Evolutionary conservation across 1,140 invertebrate genomes (phyloP), one percentile per base, ranked within the genome.

Genomic region (Pectinophora gossypiella): DNA sequence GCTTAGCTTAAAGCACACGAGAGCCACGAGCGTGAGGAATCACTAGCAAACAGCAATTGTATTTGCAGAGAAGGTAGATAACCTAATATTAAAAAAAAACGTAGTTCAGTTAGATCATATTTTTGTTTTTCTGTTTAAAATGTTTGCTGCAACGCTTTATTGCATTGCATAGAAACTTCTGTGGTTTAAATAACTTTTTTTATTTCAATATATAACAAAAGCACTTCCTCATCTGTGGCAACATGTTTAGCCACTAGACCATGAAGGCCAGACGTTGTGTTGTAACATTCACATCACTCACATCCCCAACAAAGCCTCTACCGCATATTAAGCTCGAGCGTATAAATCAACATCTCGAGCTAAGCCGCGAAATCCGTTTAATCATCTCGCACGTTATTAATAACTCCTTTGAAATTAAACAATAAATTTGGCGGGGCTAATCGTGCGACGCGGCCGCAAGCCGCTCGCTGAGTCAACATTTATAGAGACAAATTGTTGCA

Each of bases 401-500:
- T 86, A 85, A 85, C 81, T 61, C 61, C 72, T 80, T 84, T 77
- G 78, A 76, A 82, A 87, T 87, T 85, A 85, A 87, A 87, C 81
- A 87, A 87, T 85, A 87, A 86, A 86, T 86, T 86, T 76, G 67
- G 73, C 65, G 73, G 59, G 61, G 81, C 79, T 86, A 87, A 85
- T 87, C 81, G 76, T 71, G 76, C 75, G 66, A 68, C 71, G 61
- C 66, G 70, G 69, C 78, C 81, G 76, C 81, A 75, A 75, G 70
- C 72, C 70, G 67, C 72, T 68, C 71, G 83, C 84, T 87, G 84
- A 87, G 69, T 85, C 80, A 84, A 84, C 84, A 78, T 87, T 87
- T 87, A 87, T 87, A 87, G 81, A 87, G 84, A 87, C 84, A 87
- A 87, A 87, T 87, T 84, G 81, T 86, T 78, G 73, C 74, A 70